These are phyloP conservation scores for Lagria hirta DNA, from an alignment of 2,888 invertebrate genomes.

Conservation along the genomic window DNA sequence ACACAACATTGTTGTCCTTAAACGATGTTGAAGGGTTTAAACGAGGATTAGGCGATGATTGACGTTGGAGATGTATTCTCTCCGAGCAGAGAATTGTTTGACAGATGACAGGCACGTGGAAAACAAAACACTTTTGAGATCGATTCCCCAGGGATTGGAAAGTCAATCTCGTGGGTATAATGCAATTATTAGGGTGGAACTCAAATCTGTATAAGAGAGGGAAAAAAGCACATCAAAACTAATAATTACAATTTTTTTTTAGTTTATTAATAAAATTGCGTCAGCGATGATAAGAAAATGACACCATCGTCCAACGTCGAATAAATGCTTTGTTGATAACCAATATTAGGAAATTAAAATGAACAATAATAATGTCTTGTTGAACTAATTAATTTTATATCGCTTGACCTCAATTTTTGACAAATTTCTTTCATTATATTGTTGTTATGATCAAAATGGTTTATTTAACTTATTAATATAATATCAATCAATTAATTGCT, in stretches of 20 bases:
- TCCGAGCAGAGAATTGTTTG: slow-evolving; percentile 34
- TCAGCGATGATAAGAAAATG: neutral
- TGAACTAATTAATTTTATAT: slow-evolving; percentile 3
- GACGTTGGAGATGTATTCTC: slow-evolving; percentile 31
- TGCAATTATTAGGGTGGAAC: slow-evolving; percentile 7
- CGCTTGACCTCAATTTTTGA: slow-evolving; percentile 1
- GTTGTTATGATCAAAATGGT: no score
- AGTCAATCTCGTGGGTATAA: slow-evolving; percentile 21
- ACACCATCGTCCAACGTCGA: slow-evolving; percentile 2
- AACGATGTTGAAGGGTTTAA: slow-evolving; percentile 47
- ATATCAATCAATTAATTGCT: no score
- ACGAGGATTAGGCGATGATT: slow-evolving; percentile 43
- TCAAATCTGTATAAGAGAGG: neutral
- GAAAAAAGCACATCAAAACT: neutral
- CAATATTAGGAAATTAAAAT: slow-evolving; percentile 1
- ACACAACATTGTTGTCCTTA: slow-evolving; percentile 43
- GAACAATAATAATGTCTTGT: slow-evolving; percentile 1
- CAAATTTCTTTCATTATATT: no score
- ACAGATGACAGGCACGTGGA: slow-evolving; percentile 43
- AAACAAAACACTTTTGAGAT: slow-evolving; percentile 27
- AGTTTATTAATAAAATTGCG: neutral
- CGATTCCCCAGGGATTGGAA: slow-evolving; percentile 16
- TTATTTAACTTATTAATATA: no score
- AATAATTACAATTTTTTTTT: neutral
- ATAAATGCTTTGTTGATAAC: neutral